Evolutionary conservation across 1,140 invertebrate species (phyloP).

Genomic region (Elysia chlorotica): DNA sequence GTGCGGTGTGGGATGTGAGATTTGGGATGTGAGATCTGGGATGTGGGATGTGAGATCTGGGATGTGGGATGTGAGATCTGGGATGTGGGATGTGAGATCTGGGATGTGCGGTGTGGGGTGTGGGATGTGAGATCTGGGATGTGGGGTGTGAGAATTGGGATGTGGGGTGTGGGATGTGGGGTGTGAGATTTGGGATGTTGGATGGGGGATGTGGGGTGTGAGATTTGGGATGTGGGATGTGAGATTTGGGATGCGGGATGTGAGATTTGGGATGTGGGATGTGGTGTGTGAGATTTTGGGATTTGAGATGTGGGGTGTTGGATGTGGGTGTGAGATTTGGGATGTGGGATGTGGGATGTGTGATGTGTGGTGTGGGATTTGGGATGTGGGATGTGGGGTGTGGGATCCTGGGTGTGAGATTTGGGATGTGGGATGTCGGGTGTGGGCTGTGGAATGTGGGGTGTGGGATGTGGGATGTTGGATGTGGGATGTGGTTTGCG

Average conservation of each 20-base stretch:
- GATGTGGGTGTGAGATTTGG: not conserved
- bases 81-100: too few relatives aligned
- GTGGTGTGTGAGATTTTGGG: not conserved
- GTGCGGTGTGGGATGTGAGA: too few relatives aligned
- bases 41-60: too few relatives aligned
- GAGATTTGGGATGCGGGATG: not conserved
- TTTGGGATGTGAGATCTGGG: too few relatives aligned
- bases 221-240: not conserved
- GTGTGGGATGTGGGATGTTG: too few relatives aligned
- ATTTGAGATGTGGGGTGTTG: not conserved
- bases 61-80: too few relatives aligned
- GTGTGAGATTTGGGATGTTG: not conserved
- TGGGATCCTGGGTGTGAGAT: not conserved
- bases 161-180: not conserved
- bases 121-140: too few relatives aligned
- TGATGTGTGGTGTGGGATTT: not conserved
- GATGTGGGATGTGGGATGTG: not conserved
- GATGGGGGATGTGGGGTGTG: not conserved
- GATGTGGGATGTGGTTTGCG: too few relatives aligned
- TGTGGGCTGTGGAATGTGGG: too few relatives aligned
- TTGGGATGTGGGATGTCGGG: not conserved
- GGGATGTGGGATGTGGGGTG: not conserved
- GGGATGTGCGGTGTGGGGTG: too few relatives aligned
- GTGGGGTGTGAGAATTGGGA: not conserved
- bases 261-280: not conserved